A percentile compares a stretch with the other conserved stretches of the same genome.
Evolutionary conservation across 2,888 invertebrate species (phyloP).

Genomic region (Sthenelais limicola): DNA sequence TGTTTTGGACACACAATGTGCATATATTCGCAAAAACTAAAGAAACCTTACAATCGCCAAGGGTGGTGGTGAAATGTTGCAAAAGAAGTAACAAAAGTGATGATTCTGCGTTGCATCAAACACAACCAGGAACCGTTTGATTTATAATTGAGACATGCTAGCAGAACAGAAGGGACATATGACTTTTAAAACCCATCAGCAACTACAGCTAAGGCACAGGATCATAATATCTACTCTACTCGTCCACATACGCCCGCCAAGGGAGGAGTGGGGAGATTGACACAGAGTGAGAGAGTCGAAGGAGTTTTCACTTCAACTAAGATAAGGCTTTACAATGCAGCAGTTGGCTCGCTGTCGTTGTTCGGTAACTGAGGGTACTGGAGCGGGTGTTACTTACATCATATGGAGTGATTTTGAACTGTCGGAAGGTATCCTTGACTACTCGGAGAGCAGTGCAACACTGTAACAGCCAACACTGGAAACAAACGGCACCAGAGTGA

Average conservation of each 20-base stretch:
- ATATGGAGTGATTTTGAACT: slow-evolving; percentile 34
- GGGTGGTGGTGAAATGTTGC: no score
- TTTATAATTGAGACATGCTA: not conserved
- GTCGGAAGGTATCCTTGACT: slow-evolving; percentile 36
- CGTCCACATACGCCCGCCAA: not conserved
- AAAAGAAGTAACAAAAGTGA: no score
- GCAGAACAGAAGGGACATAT: not conserved
- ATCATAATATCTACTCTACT: not conserved
- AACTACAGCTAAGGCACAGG: not conserved
- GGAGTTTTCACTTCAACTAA: no score
- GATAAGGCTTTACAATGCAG: slow-evolving; percentile 67
- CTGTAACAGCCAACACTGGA: slow-evolving; percentile 49
- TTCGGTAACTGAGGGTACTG: slow-evolving; percentile 44
- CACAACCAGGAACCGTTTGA: no score
- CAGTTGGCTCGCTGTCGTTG: slow-evolving; percentile 40
- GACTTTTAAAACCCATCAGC: not conserved
- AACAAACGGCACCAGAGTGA: slow-evolving; percentile 35
- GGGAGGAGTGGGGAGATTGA: not conserved
- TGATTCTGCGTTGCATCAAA: no score
- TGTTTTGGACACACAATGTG: no score
- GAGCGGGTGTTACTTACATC: slow-evolving; percentile 29
- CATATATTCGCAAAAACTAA: no score
- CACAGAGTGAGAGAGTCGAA: not conserved
- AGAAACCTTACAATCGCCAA: no score
- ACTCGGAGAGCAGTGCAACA: slow-evolving; percentile 47